Base-by-base conservation (phyloP, 2,797 vertebrate species). In the Psittacula derbiana region DNA sequence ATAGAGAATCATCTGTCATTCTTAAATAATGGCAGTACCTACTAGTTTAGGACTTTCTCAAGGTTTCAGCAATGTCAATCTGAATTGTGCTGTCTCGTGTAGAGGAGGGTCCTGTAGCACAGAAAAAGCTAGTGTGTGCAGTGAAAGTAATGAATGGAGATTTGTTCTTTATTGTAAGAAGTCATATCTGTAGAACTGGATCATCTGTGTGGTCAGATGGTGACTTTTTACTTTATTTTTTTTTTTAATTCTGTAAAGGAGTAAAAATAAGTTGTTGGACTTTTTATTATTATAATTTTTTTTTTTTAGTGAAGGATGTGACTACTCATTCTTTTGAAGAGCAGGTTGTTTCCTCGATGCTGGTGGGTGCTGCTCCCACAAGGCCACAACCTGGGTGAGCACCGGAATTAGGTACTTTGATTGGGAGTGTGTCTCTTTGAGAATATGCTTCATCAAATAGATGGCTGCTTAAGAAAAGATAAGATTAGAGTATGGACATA, bases 11-110 rank as follows among this genome's bases (percentile, higher is more conserved):
- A 50, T 86, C 53, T 86, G 89, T 96, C 93, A 90, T 71, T 96
- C 93, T 83, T 90, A 86, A 91, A 67, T 89, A 89, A 87, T 72
- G 75, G 5, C 79, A 47, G 23, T 75, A 50, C 61, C 84, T 78
- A n/a, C 87, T 88, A 8, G 49, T 71, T 96, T 46, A 92, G 93
- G 89, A 72, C 52, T 81, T 88, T 55, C 49, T 95, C 92, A 94
- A 95, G 93, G 92, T 71, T 96, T 74, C 57, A 18, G 61, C 84
- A 69, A 24, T 66, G 92, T 58, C 50, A 2, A 3, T 75, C 81
- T 87, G 92, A 92, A 83, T 28, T 70, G 74, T 82, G 79, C 38
- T 89, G 36, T 36, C 23, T 61, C 15, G 40, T 65, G 41, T 33
- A 44, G 64, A 47, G 49, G 23, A 46, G 50, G 55, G 55, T 23